Percentiles rank a stretch among this genome's conserved stretches.
These are phyloP conservation scores for Trididemnum clinides DNA, from an alignment of 23 tunicate genomes.

Conservation along the genomic window DNA sequence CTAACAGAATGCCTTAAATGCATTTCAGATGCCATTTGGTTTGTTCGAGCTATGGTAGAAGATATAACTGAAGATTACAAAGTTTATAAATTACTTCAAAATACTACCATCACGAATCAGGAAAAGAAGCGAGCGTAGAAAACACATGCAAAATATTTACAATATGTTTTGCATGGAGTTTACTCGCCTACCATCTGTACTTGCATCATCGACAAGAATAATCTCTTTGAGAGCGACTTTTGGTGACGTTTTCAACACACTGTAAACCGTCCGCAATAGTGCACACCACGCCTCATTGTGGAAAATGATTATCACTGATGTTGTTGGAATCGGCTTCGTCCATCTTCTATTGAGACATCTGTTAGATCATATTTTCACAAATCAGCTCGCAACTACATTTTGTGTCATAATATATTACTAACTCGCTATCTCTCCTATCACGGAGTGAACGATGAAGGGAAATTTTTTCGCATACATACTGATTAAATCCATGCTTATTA, in stretches of 20 bases:
- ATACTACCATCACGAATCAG: too few relatives aligned
- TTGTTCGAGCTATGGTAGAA: too few relatives aligned
- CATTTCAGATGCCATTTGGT: too few relatives aligned
- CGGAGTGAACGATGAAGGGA: slow-evolving; percentile 74
- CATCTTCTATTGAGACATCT: slow-evolving; percentile 75
- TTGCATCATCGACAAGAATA: slow-evolving; percentile 95
- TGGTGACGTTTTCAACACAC: slow-evolving; percentile 86
- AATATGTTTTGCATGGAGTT: too few relatives aligned
- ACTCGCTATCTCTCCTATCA: slow-evolving; percentile 87
- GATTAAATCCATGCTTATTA: slow-evolving; percentile 96
- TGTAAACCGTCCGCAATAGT: slow-evolving; percentile 87
- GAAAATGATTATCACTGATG: slow-evolving; percentile 89
- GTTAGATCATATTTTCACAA: too few relatives aligned
- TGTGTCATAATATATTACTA: too few relatives aligned
- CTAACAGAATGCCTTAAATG: too few relatives aligned
- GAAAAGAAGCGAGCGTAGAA: too few relatives aligned
- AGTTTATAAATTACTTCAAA: too few relatives aligned
- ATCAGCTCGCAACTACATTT: too few relatives aligned
- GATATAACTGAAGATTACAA: too few relatives aligned
- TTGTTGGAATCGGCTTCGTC: slow-evolving; percentile 85
- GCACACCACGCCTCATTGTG: slow-evolving; percentile 99
- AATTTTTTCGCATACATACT: slow-evolving; percentile 88
- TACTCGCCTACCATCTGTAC: slow-evolving; percentile 65
- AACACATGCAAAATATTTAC: too few relatives aligned
- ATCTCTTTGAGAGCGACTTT: slow-evolving; percentile 66